Percentiles rank a stretch among this genome's conserved stretches.
Evolutionary conservation across 2,888 invertebrate species (phyloP).

Genomic region (Synergus gifuensis): DNA sequence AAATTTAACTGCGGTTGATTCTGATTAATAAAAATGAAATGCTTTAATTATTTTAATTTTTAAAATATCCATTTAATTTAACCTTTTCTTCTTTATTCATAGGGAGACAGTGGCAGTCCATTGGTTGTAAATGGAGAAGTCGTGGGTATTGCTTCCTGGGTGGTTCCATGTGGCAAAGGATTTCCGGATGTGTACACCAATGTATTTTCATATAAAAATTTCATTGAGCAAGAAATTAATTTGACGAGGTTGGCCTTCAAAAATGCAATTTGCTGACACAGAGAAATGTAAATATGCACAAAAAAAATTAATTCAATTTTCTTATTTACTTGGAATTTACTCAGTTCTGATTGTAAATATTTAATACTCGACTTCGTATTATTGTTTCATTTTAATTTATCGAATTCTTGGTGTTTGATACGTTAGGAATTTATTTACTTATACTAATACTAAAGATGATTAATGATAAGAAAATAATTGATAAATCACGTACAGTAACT

Average conservation of each 20-base stretch:
- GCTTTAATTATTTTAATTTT: not conserved
- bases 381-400: not conserved
- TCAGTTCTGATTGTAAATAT: not conserved
- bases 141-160: slow-evolving; percentile 46
- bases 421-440: not conserved
- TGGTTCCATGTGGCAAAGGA: slow-evolving; percentile 42
- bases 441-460: not conserved
- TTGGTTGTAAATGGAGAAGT: slow-evolving; percentile 42
- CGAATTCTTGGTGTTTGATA: not conserved
- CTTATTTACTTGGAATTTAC: not conserved
- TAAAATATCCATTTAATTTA: not conserved
- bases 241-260: not conserved
- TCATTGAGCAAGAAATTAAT: slow-evolving; percentile 16
- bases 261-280: not conserved
- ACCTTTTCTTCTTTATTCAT: not conserved
- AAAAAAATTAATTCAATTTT: not conserved
- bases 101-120: slow-evolving; percentile 50
- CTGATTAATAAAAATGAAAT: too few relatives aligned
- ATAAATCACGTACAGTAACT: slow-evolving; percentile 1
- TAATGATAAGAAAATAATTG: not conserved
- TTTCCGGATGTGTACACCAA: slow-evolving; percentile 49
- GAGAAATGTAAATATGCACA: not conserved
- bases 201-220: slow-evolving; percentile 34
- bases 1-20: too few relatives aligned
- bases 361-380: not conserved